Evolutionary conservation across 2,113 vertebrate genomes (phyloP), one percentile per base, ranked within the genome.

Genomic region (Strix aluco): DNA sequence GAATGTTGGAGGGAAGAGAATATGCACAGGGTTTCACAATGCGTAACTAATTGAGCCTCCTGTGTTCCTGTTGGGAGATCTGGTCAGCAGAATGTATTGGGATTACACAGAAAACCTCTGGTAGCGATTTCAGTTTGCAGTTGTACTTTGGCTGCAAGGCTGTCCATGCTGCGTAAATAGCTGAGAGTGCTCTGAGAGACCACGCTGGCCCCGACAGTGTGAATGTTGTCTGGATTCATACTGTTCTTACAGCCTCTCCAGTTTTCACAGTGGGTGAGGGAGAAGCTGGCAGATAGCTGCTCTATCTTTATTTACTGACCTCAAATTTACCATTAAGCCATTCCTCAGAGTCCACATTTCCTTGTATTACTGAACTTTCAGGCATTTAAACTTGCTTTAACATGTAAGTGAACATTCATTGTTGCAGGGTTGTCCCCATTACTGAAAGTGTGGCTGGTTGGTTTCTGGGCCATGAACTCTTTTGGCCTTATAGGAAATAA

Each of bases 51-150:
- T 71, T 85, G 86, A 88, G 89, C 74, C 90, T 91, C 69, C 73
- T 36, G 47, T 67, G 42, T 75, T 91, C 63, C 77, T 81, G 22
- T 49, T 73, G 63, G 63, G 81, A 80, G 81, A 86, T 70, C 58
- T 88, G 94, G 46, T 95, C 91, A 93, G 94, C 78, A 90, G 92
- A 93, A 95, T 79, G 44, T 22, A 4, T 59, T 49, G 49, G 74
- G 58, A 57, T 90, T 79, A 46, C 73, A 62, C 27, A 38, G 74
- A 89, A 87, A 79, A 72, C 57, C 22, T 49, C 61, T 25, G 54
- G 81, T 85, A 73, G 86, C 32, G 80, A 40, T 88, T 94, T 71
- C 72, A 55, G 61, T 65, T 86, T 74, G 55, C 77, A 79, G 30
- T 55, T 3, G 1, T 71, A 18, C 73, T 93, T 86, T 25, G 87